Evolutionary conservation across 2,113 vertebrate species (phyloP).

Genomic region (Oreamnos americanus): DNA sequence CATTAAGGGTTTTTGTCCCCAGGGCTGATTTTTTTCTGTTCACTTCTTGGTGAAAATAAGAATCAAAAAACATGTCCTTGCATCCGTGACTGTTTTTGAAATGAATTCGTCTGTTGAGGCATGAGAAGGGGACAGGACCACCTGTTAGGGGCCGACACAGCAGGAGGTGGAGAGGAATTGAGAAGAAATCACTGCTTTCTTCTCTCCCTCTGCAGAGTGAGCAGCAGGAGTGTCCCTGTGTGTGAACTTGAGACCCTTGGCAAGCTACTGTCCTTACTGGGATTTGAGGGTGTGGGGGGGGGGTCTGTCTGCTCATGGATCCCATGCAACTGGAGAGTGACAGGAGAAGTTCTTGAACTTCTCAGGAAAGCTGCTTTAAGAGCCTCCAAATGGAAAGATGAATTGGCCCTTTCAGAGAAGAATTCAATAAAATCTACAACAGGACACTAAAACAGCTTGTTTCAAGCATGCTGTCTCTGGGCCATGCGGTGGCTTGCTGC

Average conservation of each 20-base stretch:
- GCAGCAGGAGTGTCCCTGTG: neutral
- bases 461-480: neutral
- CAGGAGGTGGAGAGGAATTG: neutral
- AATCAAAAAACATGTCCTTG: slow-evolving; percentile 17
- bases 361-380: neutral
- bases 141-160: slow-evolving; percentile 21
- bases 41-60: slow-evolving; percentile 48
- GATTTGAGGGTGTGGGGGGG: neutral
- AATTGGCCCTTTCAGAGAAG: neutral
- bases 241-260: neutral
- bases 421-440: neutral
- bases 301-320: neutral
- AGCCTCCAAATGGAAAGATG: neutral
- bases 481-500: neutral
- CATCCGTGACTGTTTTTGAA: slow-evolving; percentile 37
- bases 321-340: neutral
- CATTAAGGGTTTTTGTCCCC: neutral
- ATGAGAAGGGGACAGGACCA: neutral
- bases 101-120: neutral
- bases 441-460: neutral
- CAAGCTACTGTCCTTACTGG: neutral
- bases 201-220: neutral
- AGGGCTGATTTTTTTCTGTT: neutral
- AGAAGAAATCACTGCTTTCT: neutral
- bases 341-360: neutral